Percentiles rank a stretch among this genome's conserved stretches.
Evolutionary conservation across 2,113 vertebrate species (phyloP).

Genomic region (Odontophorus gujanensis): DNA sequence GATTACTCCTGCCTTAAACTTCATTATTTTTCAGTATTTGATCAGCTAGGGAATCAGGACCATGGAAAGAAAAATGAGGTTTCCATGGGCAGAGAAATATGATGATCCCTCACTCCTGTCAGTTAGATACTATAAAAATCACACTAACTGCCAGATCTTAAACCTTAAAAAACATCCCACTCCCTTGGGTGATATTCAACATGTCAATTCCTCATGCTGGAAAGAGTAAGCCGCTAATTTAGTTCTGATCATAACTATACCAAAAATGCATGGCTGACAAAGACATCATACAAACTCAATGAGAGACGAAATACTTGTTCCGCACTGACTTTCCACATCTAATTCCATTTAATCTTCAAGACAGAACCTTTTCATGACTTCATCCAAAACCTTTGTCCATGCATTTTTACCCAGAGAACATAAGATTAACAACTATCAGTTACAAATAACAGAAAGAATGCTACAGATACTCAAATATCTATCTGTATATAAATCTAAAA

Average conservation of each 20-base stretch:
- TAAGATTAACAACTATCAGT: background rate
- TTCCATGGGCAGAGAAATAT: conserved; percentile 26
- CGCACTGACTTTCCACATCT: background rate
- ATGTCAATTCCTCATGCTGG: conserved; percentile 10
- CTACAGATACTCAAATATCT: background rate
- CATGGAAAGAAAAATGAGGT: background rate
- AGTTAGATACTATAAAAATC: background rate
- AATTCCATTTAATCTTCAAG: background rate
- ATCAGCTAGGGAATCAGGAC: background rate
- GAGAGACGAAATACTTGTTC: background rate
- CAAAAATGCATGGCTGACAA: background rate
- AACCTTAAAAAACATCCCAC: conserved; percentile 5
- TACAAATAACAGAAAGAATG: background rate
- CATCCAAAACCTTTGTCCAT: background rate
- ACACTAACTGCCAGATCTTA: conserved; percentile 14
- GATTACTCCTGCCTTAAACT: background rate
- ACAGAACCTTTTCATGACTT: background rate
- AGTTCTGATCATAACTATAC: background rate
- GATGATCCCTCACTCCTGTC: background rate
- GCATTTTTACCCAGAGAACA: background rate
- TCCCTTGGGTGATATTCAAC: conserved; percentile 17
- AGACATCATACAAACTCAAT: background rate
- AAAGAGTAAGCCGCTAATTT: conserved; percentile 46
- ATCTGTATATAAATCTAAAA: background rate
- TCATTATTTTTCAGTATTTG: background rate